These are phyloP conservation scores for Numenius phaeopus DNA, from an alignment of 2,797 vertebrate genomes.

Conservation along the genomic window DNA sequence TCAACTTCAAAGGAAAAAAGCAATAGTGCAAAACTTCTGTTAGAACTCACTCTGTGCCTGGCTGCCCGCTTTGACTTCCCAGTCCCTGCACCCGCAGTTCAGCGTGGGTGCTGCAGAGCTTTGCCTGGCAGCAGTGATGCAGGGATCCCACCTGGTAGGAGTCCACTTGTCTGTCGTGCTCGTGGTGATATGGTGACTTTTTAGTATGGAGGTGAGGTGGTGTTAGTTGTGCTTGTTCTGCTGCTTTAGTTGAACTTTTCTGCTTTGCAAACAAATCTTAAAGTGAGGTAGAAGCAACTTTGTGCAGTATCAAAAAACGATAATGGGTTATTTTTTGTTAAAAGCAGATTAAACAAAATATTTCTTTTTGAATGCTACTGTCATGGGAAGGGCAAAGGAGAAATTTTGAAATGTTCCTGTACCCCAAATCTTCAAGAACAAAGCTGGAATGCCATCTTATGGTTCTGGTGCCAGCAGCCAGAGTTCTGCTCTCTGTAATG, in stretches of 20 bases:
- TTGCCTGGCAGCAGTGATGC: neutral
- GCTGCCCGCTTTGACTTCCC: neutral
- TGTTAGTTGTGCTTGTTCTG: neutral
- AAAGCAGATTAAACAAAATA: neutral
- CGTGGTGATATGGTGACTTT: rapidly evolving
- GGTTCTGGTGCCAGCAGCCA: neutral
- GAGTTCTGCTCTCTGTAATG: neutral
- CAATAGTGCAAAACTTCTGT: neutral
- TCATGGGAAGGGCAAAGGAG: neutral
- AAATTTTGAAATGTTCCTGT: neutral
- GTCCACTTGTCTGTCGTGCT: rapidly evolving
- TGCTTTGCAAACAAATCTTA: neutral
- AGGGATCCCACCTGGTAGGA: neutral
- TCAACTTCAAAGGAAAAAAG: neutral
- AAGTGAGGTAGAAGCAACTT: neutral
- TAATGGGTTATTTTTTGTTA: neutral
- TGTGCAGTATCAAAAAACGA: neutral
- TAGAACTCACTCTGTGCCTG: neutral
- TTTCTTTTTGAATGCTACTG: neutral
- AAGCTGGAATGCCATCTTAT: neutral
- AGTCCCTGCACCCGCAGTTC: neutral
- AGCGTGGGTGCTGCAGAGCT: neutral
- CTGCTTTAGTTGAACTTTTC: neutral
- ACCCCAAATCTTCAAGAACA: neutral
- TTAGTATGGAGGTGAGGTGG: neutral